phyloP scores from a whole-genome alignment of 2,113 vertebrate species.

The Vulpes ferrilata region DNA sequence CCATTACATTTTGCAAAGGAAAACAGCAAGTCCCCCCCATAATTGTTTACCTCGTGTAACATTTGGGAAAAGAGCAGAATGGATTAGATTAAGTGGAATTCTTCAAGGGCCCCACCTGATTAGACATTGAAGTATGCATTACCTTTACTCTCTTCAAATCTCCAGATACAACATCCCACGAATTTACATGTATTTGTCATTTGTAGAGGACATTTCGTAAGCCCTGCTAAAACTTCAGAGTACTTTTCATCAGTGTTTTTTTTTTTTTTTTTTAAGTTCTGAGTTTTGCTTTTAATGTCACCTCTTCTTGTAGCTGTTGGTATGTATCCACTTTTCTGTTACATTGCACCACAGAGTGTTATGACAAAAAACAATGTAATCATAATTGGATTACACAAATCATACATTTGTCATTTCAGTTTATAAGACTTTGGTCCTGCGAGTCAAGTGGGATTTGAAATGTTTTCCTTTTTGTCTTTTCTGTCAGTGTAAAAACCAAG shows the following conservation, averaged over 20 bases:
- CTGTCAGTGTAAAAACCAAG: constrained; percentile 61
- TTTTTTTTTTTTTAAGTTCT: neutral
- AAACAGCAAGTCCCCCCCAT: neutral
- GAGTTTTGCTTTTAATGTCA: constrained; percentile 41
- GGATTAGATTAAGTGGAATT: neutral
- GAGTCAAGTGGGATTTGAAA: constrained; percentile 64
- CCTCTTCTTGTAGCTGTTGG: neutral
- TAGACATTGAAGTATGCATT: neutral
- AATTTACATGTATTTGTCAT: neutral
- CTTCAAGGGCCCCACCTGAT: neutral
- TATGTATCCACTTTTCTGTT: constrained; percentile 5
- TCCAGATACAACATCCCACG: neutral
- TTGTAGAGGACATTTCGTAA: neutral
- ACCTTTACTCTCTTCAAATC: neutral
- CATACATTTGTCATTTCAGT: constrained; percentile 57
- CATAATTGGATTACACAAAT: constrained; percentile 66
- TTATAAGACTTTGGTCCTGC: constrained; percentile 58
- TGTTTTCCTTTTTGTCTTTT: constrained; percentile 63
- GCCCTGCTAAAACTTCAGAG: neutral
- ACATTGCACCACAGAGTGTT: constrained; percentile 58
- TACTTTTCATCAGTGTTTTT: neutral
- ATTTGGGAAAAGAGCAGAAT: neutral
- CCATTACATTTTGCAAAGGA: neutral
- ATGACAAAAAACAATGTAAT: constrained; percentile 62
- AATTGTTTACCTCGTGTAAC: neutral